Evolutionary conservation across 2,113 vertebrate genomes (phyloP).

Genomic region (Triplophysa tibetana): DNA sequence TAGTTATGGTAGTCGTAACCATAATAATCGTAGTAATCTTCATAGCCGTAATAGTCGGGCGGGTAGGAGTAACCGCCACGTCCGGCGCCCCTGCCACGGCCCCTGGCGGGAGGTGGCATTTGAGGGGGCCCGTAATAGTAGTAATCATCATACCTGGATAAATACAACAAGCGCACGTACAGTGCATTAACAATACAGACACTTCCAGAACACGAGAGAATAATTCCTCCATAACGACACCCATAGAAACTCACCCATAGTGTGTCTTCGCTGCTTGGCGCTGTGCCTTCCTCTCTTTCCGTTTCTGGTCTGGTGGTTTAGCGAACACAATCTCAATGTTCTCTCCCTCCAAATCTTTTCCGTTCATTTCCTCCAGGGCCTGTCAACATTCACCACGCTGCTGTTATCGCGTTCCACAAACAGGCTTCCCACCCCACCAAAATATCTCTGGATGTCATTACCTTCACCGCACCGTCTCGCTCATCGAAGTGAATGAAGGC

Average conservation of each 20-base stretch:
- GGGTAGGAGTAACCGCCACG: constrained; percentile 92
- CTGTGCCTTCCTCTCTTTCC: constrained; percentile 97
- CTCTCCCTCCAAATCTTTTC: constrained; percentile 95
- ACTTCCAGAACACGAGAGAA: background rate
- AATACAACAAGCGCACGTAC: background rate
- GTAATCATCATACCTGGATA: constrained; percentile 94
- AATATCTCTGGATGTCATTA: constrained; percentile 55
- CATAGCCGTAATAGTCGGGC: constrained; percentile 95
- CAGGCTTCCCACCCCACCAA: background rate
- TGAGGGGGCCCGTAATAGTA: constrained; percentile 97
- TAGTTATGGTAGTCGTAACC: constrained; percentile 97
- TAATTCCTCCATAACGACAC: too few species aligned
- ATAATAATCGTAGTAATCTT: constrained; percentile 99
- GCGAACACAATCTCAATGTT: constrained; percentile 97
- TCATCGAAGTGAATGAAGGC: constrained; percentile 98
- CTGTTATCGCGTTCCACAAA: background rate
- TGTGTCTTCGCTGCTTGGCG: constrained; percentile 95
- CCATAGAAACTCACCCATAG: constrained; percentile 81
- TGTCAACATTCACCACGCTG: constrained; percentile 55
- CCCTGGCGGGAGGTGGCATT: constrained; percentile 88
- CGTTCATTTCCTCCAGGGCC: constrained; percentile 97
- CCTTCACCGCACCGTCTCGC: constrained; percentile 93
- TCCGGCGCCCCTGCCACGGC: constrained; percentile 87
- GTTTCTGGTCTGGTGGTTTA: constrained; percentile 97
- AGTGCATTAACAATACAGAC: too few species aligned